Percentiles rank a stretch among this genome's conserved stretches.
phyloP scores from a whole-genome alignment of 1,140 invertebrate species.

The Aphidius gifuensis region DNA sequence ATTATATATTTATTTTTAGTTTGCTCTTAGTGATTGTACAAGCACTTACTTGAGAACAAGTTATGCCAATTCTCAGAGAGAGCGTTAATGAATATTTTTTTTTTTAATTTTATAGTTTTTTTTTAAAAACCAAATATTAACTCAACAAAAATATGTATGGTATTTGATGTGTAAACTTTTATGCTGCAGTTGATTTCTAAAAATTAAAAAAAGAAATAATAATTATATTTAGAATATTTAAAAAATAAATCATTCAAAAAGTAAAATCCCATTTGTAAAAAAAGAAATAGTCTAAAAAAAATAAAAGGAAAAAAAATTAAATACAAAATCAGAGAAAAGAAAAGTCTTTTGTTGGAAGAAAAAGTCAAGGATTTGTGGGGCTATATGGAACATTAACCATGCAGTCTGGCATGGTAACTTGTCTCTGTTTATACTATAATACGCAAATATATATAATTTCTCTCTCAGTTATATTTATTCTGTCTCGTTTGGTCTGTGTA shows the following conservation, averaged over 20 bases:
- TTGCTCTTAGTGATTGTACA: not conserved
- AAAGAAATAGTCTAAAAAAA: not conserved
- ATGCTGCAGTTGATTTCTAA: too few relatives aligned
- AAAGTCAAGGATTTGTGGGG: constrained; percentile 19
- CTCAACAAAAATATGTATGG: too few relatives aligned
- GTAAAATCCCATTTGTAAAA: not conserved
- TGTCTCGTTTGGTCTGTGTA: not conserved
- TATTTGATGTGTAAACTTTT: too few relatives aligned
- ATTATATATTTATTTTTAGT: constrained; percentile 53
- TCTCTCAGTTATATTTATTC: not conserved
- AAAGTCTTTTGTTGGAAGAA: constrained; percentile 19
- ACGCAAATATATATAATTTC: constrained; percentile 12
- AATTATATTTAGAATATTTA: not conserved
- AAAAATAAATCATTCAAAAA: too few relatives aligned
- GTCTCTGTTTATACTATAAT: not conserved
- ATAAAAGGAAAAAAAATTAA: too few relatives aligned
- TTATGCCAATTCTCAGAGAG: constrained; percentile 44
- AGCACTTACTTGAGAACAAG: constrained; percentile 39
- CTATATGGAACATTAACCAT: constrained; percentile 45
- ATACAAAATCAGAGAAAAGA: too few relatives aligned
- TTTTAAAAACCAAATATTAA: too few relatives aligned
- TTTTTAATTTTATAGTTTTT: constrained; percentile 37
- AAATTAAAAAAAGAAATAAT: not conserved
- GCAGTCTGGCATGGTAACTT: constrained; percentile 22
- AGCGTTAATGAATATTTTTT: constrained; percentile 52